A percentile compares a stretch with the other conserved stretches of the same genome.
Evolutionary conservation across 2,797 vertebrate species (phyloP).

Genomic region (Rhynchotus rufescens): DNA sequence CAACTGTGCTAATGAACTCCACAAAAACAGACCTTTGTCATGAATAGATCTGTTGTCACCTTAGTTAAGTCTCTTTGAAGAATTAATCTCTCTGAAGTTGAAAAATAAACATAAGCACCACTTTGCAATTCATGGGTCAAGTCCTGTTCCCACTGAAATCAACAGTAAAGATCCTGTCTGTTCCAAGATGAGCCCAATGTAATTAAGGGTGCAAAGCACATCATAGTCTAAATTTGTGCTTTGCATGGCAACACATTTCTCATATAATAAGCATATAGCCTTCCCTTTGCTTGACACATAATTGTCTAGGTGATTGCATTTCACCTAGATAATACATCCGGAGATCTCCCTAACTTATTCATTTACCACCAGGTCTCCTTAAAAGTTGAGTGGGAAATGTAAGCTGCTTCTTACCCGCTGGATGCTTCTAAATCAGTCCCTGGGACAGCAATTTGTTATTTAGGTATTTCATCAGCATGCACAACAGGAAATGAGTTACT

Average conservation of each 20-base stretch:
- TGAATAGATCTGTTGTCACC: neutral
- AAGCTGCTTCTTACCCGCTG: neutral
- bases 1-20: conserved; percentile 20
- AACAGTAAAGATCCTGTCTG: neutral
- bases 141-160: neutral
- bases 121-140: neutral
- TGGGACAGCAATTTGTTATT: neutral
- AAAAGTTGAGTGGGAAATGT: neutral
- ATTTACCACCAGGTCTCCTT: neutral
- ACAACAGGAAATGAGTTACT: neutral
- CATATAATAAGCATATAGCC: neutral
- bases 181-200: neutral
- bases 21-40: neutral
- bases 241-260: neutral
- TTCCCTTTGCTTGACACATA: neutral
- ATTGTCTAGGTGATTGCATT: neutral
- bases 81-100: neutral
- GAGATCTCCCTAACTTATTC: neutral
- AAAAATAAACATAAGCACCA: neutral
- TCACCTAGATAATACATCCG: neutral
- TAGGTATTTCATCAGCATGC: conserved; percentile 7
- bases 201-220: neutral
- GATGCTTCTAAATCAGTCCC: neutral
- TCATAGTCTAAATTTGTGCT: neutral
- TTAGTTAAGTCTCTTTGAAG: neutral